These are phyloP conservation scores for Melanotaenia boesemani DNA, from an alignment of 2,797 vertebrate species.

Conservation along the genomic window DNA sequence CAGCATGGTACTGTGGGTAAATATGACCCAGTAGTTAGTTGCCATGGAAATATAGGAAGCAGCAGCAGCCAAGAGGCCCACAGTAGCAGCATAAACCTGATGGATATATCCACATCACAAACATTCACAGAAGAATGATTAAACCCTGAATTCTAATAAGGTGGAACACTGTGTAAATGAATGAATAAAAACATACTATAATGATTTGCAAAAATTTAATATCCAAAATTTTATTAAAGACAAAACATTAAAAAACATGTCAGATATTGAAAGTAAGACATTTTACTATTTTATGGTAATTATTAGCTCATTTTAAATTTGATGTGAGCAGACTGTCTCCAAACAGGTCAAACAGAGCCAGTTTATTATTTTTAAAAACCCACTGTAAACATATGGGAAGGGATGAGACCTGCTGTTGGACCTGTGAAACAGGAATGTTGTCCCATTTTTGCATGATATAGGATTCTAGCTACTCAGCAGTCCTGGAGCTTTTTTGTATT, in stretches of 20 bases:
- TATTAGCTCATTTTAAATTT: no score
- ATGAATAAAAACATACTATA: no score
- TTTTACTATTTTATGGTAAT: no score
- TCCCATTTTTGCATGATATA: not conserved
- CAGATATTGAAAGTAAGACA: no score
- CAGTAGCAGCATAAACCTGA: slow-evolving; percentile 29
- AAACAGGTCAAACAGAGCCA: not conserved
- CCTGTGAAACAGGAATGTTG: not conserved
- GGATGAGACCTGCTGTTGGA: not conserved
- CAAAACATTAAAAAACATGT: no score
- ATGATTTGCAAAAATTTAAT: no score
- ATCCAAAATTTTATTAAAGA: no score
- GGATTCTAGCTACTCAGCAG: not conserved
- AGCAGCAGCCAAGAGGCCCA: slow-evolving; percentile 49
- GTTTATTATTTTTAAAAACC: not conserved
- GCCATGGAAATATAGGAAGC: slow-evolving; percentile 54
- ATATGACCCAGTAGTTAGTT: slow-evolving; percentile 58
- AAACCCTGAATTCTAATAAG: not conserved
- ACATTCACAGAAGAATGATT: not conserved
- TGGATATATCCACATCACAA: slow-evolving; percentile 13
- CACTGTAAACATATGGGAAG: not conserved
- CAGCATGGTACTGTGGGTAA: slow-evolving; percentile 61
- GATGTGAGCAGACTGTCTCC: not conserved
- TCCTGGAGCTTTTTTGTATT: not conserved
- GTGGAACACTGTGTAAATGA: no score